phyloP scores from a whole-genome alignment of 1,140 invertebrate genomes.

The Calephelis nemesis region DNA sequence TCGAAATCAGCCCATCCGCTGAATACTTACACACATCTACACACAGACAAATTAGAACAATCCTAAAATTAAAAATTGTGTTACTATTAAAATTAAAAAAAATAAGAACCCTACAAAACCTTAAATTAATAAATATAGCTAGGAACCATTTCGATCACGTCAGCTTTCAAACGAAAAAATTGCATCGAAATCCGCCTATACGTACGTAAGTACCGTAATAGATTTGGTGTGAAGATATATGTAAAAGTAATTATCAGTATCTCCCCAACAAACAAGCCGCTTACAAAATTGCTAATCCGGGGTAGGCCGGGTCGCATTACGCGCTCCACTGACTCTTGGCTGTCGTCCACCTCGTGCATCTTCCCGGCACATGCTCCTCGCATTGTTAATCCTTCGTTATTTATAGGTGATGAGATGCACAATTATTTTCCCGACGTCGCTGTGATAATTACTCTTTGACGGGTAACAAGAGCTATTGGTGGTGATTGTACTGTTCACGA shows the following conservation, averaged over 20 bases:
- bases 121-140: no score
- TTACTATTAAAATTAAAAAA: no score
- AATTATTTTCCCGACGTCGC: slow-evolving; percentile 55
- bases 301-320: slow-evolving; percentile 50
- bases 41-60: no score
- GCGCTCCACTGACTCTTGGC: slow-evolving; percentile 56
- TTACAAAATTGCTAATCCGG: slow-evolving; percentile 58
- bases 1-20: no score
- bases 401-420: slow-evolving; percentile 56
- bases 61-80: no score
- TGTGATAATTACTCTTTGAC: slow-evolving; percentile 50
- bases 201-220: background rate
- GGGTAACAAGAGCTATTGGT: slow-evolving; percentile 25
- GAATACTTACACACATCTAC: no score
- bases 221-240: background rate
- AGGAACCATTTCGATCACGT: no score
- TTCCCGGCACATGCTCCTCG: slow-evolving; percentile 45
- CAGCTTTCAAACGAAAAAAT: no score
- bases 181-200: no score
- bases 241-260: slow-evolving; percentile 14
- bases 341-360: slow-evolving; percentile 57
- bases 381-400: slow-evolving; percentile 68
- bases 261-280: slow-evolving; percentile 43
- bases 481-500: background rate
- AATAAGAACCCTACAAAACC: no score